These are phyloP conservation scores for Mechanitis mazaeus DNA, from an alignment of 2,888 invertebrate genomes.

Conservation along the genomic window DNA sequence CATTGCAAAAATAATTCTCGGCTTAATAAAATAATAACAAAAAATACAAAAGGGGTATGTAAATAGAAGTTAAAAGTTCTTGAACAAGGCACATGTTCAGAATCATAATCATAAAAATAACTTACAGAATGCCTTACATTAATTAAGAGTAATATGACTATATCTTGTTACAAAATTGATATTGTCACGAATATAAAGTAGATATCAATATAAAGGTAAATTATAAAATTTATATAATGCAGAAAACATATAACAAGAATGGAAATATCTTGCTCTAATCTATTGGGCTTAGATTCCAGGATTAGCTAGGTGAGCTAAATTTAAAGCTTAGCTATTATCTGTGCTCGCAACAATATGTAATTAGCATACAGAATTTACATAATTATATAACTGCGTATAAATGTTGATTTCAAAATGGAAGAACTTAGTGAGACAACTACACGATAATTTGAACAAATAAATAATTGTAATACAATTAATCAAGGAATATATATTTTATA, in stretches of 20 bases:
- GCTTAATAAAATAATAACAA: too few species aligned
- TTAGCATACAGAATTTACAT: constrained; percentile 5
- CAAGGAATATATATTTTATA: not conserved
- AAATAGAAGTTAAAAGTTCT: too few species aligned
- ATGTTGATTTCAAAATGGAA: not conserved
- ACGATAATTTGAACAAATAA: too few species aligned
- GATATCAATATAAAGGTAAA: not conserved
- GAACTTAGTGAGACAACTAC: too few species aligned
- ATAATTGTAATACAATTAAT: not conserved
- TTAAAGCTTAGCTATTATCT: constrained; percentile 3
- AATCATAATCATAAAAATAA: too few species aligned
- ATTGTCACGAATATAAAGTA: too few species aligned
- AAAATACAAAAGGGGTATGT: too few species aligned
- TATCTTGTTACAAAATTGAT: too few species aligned
- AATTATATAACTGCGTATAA: constrained; percentile 2
- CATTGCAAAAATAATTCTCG: too few species aligned
- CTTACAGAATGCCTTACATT: too few species aligned
- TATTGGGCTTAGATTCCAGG: not conserved
- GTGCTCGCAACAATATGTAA: constrained; percentile 5
- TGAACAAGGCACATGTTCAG: too few species aligned
- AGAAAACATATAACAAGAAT: not conserved
- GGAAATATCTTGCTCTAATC: not conserved
- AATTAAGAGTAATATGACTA: too few species aligned
- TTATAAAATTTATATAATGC: not conserved
- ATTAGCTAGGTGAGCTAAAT: not conserved